Evolutionary conservation across 2,113 vertebrate genomes (phyloP).

Genomic region (Bagarius yarrelli): DNA sequence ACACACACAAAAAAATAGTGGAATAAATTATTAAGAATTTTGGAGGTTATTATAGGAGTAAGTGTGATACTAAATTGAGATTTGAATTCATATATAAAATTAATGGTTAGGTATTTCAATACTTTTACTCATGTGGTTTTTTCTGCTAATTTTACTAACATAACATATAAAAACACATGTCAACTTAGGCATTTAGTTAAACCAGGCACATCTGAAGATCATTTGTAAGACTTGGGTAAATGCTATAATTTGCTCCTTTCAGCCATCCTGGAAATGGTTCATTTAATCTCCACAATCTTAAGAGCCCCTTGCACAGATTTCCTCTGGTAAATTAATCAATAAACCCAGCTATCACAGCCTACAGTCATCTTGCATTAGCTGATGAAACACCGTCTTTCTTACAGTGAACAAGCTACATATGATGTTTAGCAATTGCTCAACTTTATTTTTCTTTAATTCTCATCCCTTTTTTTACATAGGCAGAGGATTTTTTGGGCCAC

Average conservation of each 20-base stretch:
- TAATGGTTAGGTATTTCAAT: no score
- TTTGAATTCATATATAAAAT: no score
- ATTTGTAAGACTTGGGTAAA: not conserved
- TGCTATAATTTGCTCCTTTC: not conserved
- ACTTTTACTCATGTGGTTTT: no score
- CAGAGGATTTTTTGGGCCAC: no score
- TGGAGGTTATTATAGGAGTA: no score
- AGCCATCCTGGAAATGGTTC: not conserved
- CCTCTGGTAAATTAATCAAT: not conserved
- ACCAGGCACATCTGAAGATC: not conserved
- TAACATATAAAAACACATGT: not conserved
- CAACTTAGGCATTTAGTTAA: not conserved
- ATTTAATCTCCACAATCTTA: not conserved
- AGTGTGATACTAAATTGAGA: no score
- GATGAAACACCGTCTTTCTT: not conserved
- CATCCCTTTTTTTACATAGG: no score
- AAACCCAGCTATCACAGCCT: not conserved
- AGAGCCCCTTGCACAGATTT: not conserved
- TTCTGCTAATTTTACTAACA: no score
- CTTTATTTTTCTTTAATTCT: not conserved
- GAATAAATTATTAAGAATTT: no score
- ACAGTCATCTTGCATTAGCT: not conserved
- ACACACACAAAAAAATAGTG: no score
- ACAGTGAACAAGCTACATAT: not conserved
- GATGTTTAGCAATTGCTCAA: not conserved